Conservation (phyloP, 2,888 invertebrate genomes). For the Phaedon cochleariae region DNA sequence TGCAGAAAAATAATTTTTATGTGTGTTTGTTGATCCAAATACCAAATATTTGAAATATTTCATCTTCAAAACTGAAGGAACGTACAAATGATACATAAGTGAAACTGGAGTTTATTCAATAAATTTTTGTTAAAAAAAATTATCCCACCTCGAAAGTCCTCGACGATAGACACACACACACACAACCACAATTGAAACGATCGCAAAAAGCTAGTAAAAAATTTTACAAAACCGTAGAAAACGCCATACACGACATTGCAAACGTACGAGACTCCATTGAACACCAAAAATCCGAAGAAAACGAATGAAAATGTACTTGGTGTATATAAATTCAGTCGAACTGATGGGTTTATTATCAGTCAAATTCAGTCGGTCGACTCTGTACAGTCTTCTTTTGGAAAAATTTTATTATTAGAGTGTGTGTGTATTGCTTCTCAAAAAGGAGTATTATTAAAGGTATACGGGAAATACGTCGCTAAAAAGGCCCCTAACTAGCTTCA, state of each 20-base stretch:
- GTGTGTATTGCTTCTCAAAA: conserved; percentile 51
- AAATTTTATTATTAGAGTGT: conserved; percentile 42
- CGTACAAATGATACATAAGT: background rate
- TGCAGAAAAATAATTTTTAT: too few relatives aligned
- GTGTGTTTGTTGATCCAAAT: too few relatives aligned
- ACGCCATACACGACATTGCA: conserved; percentile 47
- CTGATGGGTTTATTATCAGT: conserved; percentile 54
- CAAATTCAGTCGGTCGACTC: conserved; percentile 49
- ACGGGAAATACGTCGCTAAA: conserved; percentile 15
- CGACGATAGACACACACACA: background rate
- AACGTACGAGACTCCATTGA: conserved; percentile 41
- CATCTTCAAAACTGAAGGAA: too few relatives aligned
- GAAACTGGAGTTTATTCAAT: background rate
- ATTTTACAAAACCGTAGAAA: conserved; percentile 51
- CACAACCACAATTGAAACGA: background rate
- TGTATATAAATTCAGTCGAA: conserved; percentile 54
- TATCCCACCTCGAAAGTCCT: conserved; percentile 13
- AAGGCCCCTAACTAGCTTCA: conserved; percentile 42
- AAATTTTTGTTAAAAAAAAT: background rate
- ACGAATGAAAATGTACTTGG: conserved; percentile 44
- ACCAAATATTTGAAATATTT: too few relatives aligned
- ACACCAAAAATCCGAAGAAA: conserved; percentile 42
- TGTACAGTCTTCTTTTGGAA: conserved; percentile 59
- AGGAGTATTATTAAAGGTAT: conserved; percentile 1
- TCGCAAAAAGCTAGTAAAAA: conserved; percentile 41